Conservation (phyloP, 2,888 invertebrate species). For the Thalpophila matura region DNA sequence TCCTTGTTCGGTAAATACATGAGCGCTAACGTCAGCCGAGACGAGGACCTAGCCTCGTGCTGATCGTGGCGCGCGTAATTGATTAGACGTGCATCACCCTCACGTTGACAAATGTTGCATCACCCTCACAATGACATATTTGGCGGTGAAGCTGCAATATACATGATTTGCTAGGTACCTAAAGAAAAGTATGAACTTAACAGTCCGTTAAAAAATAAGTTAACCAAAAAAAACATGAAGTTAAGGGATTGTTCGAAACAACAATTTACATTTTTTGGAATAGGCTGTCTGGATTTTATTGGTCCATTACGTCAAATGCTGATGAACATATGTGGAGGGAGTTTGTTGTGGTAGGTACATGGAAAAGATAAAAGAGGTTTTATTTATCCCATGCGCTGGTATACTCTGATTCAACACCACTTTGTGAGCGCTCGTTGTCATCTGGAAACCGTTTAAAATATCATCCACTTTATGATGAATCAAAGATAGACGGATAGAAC, state of each 20-base stretch:
- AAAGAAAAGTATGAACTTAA: no score
- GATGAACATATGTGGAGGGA: no score
- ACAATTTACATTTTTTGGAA: no score
- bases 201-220: no score
- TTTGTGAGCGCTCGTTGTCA: not conserved
- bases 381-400: no score
- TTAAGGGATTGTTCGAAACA: no score
- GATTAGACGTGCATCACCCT: constrained; percentile 59
- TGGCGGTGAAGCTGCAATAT: not conserved
- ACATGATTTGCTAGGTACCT: no score
- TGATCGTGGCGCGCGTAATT: constrained; percentile 55
- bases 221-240: no score
- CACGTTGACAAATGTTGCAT: constrained; percentile 42
- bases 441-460: not conserved
- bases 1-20: constrained; percentile 43
- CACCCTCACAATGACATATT: constrained; percentile 42
- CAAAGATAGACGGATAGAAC: constrained; percentile 16
- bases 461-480: constrained; percentile 5
- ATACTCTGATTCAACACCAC: not conserved
- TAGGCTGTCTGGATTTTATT: no score
- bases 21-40: constrained; percentile 39
- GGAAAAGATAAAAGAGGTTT: no score
- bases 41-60: constrained; percentile 47
- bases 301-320: no score
- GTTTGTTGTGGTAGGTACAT: no score